phyloP scores from a whole-genome alignment of 1,140 invertebrate species.

The Drosophila sproati region DNA sequence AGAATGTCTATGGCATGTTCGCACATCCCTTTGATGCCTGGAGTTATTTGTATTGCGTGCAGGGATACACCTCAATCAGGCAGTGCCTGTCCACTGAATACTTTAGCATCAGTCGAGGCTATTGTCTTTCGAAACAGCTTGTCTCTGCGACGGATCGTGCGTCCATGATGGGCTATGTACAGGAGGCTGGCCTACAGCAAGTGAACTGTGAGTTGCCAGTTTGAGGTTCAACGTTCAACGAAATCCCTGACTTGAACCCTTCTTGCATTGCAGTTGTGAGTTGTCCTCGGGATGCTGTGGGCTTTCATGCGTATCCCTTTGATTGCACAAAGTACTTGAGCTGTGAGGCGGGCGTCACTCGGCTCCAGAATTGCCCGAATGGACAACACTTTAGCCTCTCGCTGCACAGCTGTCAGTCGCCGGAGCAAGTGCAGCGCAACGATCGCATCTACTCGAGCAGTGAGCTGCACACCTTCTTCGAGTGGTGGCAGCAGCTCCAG shows the following conservation, averaged over 20 bases:
- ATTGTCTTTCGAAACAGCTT: conserved; percentile 38
- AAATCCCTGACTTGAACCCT: background rate
- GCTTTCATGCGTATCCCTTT: conserved; percentile 86
- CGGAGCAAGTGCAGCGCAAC: conserved; percentile 44
- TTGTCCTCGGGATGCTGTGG: conserved; percentile 85
- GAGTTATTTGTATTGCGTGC: conserved; percentile 88
- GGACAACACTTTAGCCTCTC: conserved; percentile 64
- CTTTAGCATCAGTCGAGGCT: conserved; percentile 58
- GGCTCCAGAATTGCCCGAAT: conserved; percentile 86
- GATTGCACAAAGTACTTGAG: conserved; percentile 88
- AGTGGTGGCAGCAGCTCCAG: conserved; percentile 54
- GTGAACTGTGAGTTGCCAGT: conserved; percentile 11
- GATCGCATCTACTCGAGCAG: conserved; percentile 46
- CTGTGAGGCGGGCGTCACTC: conserved; percentile 85
- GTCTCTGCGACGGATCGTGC: conserved; percentile 49
- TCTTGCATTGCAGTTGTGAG: conserved; percentile 38
- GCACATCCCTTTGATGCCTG: conserved; percentile 86
- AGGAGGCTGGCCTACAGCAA: background rate
- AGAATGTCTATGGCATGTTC: conserved; percentile 52
- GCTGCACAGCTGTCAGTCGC: conserved; percentile 37
- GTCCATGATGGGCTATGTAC: background rate
- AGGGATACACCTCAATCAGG: conserved; percentile 85
- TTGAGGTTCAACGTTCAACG: too few species aligned
- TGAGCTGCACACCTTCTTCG: conserved; percentile 44
- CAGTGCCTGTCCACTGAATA: conserved; percentile 50